Evolutionary conservation across 2,113 vertebrate species (phyloP).

Genomic region (Bubo bubo): DNA sequence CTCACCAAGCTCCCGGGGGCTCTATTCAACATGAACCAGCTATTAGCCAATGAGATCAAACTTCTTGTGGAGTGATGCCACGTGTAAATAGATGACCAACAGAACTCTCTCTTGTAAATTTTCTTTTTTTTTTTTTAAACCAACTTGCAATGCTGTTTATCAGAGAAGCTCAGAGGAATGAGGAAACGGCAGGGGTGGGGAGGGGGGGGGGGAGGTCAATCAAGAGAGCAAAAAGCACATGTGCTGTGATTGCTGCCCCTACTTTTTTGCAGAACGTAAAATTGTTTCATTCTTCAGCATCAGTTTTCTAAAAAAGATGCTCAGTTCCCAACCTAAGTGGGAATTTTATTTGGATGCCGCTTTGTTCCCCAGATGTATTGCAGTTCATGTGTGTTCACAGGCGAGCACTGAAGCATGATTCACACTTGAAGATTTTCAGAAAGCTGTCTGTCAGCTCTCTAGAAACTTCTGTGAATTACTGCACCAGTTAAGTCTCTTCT

Average conservation of each 20-base stretch:
- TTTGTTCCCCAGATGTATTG: not conserved
- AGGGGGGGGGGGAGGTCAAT: not conserved
- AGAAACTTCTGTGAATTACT: constrained; percentile 32
- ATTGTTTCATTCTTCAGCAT: not conserved
- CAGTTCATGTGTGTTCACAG: not conserved
- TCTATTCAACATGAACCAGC: constrained; percentile 86
- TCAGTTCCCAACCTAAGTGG: not conserved
- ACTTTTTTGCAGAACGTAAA: not conserved
- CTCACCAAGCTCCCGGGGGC: constrained; percentile 83
- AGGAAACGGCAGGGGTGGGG: not conserved
- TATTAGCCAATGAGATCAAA: constrained; percentile 84
- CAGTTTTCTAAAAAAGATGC: not conserved
- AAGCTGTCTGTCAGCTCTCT: constrained; percentile 34
- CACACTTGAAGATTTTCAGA: constrained; percentile 16
- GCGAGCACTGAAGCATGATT: not conserved
- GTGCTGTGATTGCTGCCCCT: constrained; percentile 33
- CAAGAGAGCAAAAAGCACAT: not conserved
- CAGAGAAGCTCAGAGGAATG: constrained; percentile 60
- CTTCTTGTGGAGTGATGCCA: constrained; percentile 80
- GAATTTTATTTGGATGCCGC: constrained; percentile 1
- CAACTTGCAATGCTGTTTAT: constrained; percentile 85
- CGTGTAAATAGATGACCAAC: constrained; percentile 72
- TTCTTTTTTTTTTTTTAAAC: constrained; percentile 48
- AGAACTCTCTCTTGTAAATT: constrained; percentile 74
- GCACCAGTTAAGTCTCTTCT: constrained; percentile 33